phyloP scores from a whole-genome alignment of 2,888 invertebrate genomes.

The Cylloceria caligata region DNA sequence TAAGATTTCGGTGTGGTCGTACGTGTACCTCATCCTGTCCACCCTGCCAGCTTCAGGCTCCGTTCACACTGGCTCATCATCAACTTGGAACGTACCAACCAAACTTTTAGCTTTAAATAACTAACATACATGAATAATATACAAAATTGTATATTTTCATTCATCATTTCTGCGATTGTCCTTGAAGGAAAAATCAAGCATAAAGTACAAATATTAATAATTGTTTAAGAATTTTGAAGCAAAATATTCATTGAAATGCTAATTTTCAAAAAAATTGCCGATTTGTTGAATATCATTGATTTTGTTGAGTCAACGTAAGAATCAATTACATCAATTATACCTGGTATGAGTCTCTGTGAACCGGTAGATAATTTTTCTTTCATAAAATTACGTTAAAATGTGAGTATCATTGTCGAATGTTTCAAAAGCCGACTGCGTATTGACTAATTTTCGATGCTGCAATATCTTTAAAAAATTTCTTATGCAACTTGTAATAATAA shows the following conservation, averaged over 20 bases:
- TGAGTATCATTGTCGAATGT: background rate
- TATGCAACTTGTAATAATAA: background rate
- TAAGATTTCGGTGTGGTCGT: conserved; percentile 81
- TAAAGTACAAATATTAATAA: too few relatives aligned
- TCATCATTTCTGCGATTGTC: background rate
- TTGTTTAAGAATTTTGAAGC: too few relatives aligned
- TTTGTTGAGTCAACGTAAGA: too few relatives aligned
- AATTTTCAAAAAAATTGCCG: too few relatives aligned
- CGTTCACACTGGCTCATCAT: conserved; percentile 64
- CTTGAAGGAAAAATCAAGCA: background rate
- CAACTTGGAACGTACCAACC: background rate
- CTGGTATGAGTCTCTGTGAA: too few relatives aligned
- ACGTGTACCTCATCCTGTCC: conserved; percentile 73
- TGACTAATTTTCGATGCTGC: background rate
- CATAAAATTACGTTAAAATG: too few relatives aligned
- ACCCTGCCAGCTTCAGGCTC: conserved; percentile 66
- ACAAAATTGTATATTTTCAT: too few relatives aligned
- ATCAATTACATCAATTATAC: too few relatives aligned
- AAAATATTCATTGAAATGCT: too few relatives aligned
- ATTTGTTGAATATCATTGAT: too few relatives aligned
- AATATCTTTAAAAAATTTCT: background rate
- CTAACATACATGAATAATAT: too few relatives aligned
- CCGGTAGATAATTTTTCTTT: too few relatives aligned
- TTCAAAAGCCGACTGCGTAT: background rate
- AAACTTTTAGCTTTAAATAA: background rate